Conservation (phyloP, 2,797 vertebrate species). For the Lerista edwardsae region DNA sequence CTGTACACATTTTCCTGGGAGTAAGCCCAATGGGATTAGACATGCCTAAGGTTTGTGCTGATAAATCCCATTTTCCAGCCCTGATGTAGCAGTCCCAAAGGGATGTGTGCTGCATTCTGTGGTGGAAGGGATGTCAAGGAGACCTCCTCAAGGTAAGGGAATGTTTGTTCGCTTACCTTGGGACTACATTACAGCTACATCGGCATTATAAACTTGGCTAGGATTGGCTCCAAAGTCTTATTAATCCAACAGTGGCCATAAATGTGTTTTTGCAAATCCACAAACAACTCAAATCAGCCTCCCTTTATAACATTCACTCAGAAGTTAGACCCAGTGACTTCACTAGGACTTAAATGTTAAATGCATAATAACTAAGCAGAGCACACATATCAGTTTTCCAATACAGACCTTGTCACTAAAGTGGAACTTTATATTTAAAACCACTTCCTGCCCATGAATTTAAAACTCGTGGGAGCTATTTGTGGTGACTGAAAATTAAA, state of each 20-base stretch:
- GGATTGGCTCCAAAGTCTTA: no score
- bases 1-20: no score
- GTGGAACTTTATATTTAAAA: constrained; percentile 31
- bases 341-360: neutral
- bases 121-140: no score
- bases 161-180: no score
- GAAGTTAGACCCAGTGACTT: neutral
- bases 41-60: no score
- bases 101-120: no score
- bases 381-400: neutral
- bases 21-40: no score
- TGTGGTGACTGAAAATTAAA: constrained; percentile 40
- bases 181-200: no score
- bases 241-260: neutral
- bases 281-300: neutral
- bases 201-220: no score
- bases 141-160: no score
- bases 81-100: no score
- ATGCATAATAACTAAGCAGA: constrained; percentile 13
- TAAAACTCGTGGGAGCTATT: constrained; percentile 18
- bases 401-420: neutral
- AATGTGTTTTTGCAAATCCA: neutral
- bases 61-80: no score
- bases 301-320: neutral
- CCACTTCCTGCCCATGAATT: constrained; percentile 18